Conservation (phyloP, 2,113 vertebrate species). For the Hemichromis elongatus region DNA sequence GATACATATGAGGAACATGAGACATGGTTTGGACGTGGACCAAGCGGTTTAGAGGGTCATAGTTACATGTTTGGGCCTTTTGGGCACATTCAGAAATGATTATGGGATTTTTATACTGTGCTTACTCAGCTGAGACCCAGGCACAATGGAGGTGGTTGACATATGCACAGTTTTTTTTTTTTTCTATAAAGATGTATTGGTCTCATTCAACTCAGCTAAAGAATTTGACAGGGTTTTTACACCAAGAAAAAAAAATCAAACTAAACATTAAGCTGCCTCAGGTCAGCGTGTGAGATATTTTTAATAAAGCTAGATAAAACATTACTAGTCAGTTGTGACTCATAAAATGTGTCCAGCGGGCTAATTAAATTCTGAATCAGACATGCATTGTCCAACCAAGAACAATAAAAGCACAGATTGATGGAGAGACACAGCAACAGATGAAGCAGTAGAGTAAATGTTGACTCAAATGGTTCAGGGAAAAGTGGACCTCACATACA, state of each 20-base stretch:
- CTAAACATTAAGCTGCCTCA: not conserved
- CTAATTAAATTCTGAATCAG: constrained; percentile 9
- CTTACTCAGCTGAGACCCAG: constrained; percentile 50
- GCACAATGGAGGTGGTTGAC: constrained; percentile 21
- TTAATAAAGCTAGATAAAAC: constrained; percentile 15
- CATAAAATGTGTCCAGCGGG: constrained; percentile 20
- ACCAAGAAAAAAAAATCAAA: not conserved
- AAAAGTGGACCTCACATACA: not conserved
- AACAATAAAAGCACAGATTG: constrained; percentile 18
- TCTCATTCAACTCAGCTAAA: constrained; percentile 1
- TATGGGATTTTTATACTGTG: constrained; percentile 48
- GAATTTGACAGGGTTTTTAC: not conserved
- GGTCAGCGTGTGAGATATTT: not conserved
- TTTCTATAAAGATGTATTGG: constrained; percentile 1
- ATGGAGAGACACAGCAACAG: constrained; percentile 14
- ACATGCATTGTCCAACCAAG: not conserved
- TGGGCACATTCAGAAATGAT: constrained; percentile 60
- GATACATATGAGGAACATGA: constrained; percentile 48
- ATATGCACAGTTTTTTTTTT: not conserved
- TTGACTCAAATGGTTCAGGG: not conserved
- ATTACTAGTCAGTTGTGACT: constrained; percentile 8
- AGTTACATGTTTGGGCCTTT: constrained; percentile 42
- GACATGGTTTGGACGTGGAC: constrained; percentile 39
- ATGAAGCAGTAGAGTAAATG: constrained; percentile 2
- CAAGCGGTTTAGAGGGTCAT: constrained; percentile 38